phyloP scores from a whole-genome alignment of 2,113 vertebrate genomes.

The Leuciscus idus region DNA sequence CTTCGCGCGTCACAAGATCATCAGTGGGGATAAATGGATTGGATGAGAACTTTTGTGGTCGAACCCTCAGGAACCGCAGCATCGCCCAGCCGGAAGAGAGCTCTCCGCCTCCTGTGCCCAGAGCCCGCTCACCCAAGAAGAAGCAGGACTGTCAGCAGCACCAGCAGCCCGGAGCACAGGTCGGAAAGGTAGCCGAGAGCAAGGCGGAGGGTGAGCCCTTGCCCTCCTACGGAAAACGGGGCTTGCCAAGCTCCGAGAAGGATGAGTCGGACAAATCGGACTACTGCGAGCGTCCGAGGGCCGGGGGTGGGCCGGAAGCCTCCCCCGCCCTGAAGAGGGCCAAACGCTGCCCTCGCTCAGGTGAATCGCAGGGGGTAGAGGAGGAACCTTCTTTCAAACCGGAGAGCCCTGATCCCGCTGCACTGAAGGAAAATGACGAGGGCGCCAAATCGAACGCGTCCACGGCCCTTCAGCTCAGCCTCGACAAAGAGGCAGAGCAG shows the following conservation, averaged over 20 bases:
- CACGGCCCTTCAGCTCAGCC: conserved; percentile 82
- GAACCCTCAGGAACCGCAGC: conserved; percentile 98
- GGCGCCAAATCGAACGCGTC: conserved; percentile 79
- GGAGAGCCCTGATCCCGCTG: conserved; percentile 72
- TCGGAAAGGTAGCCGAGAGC: conserved; percentile 80
- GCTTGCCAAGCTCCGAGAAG: conserved; percentile 87
- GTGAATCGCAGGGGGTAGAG: conserved; percentile 83
- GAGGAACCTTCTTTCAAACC: conserved; percentile 80
- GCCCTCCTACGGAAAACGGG: conserved; percentile 88
- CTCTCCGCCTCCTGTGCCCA: conserved; percentile 83
- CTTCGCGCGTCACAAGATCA: conserved; percentile 99
- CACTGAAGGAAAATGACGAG: conserved; percentile 81
- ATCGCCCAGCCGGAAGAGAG: conserved; percentile 96
- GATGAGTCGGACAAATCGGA: conserved; percentile 86
- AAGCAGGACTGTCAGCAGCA: conserved; percentile 72
- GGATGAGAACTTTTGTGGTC: conserved; percentile 98
- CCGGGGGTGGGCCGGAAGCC: conserved; percentile 69
- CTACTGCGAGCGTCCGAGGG: conserved; percentile 82
- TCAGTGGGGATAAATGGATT: conserved; percentile 99
- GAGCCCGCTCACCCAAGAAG: conserved; percentile 96
- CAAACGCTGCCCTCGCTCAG: conserved; percentile 88
- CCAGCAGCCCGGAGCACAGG: conserved; percentile 71
- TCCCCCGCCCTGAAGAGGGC: conserved; percentile 88
- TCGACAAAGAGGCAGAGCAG: conserved; percentile 85
- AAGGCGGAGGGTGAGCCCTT: conserved; percentile 83